Evolutionary conservation across 2,113 vertebrate species (phyloP), one percentile per base, ranked within the genome.

Genomic region (Xiphophorus hellerii): DNA sequence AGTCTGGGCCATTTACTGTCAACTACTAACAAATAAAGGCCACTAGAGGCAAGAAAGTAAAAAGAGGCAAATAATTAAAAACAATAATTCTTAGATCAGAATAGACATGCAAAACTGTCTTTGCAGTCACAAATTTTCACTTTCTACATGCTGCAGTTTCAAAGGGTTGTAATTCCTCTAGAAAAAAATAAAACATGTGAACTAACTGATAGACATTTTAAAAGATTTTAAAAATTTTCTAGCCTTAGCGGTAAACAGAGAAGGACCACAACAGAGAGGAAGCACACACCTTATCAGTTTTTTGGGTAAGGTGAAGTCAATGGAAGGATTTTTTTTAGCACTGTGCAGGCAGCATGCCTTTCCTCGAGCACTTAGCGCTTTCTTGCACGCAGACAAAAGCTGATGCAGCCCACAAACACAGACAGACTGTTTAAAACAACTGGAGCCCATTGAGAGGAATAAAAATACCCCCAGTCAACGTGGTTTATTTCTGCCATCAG

Each of bases 291-390:
- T 64, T 54, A 69, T 61, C 15, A 20, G 13, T 39, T 66, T 63
- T 60, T 75, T 62, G 5, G 64, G 66, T 72, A 73, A 64, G 48
- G 39, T 69, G 64, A 31, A 65, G 33, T 65, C 58, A 81, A n/a
- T 61, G 31, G 30, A 82, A 66, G 1, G 1, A 63, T 6, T 78
- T 66, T 78, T 66, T 74, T 66, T 1, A n/a, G 69, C 33, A 76
- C 33, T 72, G 35, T 48, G 12, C 66, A 71, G 71, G 61, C 77
- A 84, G 48, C 66, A 79, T 27, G 61, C 25, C 61, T 88, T 69
- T 79, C 70, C 73, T 68, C 67, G 39, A 42, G 65, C 51, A 80
- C 30, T 66, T 13, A 60, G 31, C 31, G 33, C 71, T 69, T 33
- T 66, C 39, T 72, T 54, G 68, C 39, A 67, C 35, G 66, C 6